Base-by-base conservation (phyloP, 92 coral and sea anemone genomes). In the Hydrozoanthus gracilis region DNA sequence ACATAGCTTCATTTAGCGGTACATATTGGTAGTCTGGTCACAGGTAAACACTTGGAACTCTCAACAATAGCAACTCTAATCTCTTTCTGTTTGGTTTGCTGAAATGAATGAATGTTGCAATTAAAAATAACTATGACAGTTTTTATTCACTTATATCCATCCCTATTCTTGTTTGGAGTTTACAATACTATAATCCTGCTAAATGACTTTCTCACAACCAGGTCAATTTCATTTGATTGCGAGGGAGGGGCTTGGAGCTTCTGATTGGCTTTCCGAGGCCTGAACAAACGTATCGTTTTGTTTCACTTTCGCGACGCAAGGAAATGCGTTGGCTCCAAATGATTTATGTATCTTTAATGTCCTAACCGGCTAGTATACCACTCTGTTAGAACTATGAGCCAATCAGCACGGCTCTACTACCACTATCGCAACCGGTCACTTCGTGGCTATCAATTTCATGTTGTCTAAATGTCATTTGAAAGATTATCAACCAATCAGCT, bases 381-480 rank as follows among this genome's bases (percentile, higher is more conserved):
- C 85, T 77, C 79, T 71, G 82, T n/a, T 77, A 78, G 56, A 68
- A 88, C 75, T 86, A 82, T 48, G 17, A 77, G 78, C 93, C 95
- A 93, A 93, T 93, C 92, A 89, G 80, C 77, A 58, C 44, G 39
- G 76, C 74, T 56, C 16, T 18, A 45, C 8, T 12, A 47, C 51
- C 88, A 82, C 87, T 84, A 89, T 83, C 84, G 88, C 90, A 77
- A 78, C 50, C 45, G 77, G 77, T 64, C 82, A 88, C 83, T 86
- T 93, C 80, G 89, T 73, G 91, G 89, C 92, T 93, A 95, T 92
- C 92, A 92, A 89, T 89, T 86, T 88, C 86, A 87, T 76, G 89
- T 79, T 82, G 87, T 62, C 61, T 65, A 78, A 91, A 84, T 96
- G 98, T 95, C 98, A 93, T 71, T 89, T 87, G 72, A 82, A 55